Conservation (phyloP, 2,797 vertebrate genomes). For the Pseudochirops cupreus region DNA sequence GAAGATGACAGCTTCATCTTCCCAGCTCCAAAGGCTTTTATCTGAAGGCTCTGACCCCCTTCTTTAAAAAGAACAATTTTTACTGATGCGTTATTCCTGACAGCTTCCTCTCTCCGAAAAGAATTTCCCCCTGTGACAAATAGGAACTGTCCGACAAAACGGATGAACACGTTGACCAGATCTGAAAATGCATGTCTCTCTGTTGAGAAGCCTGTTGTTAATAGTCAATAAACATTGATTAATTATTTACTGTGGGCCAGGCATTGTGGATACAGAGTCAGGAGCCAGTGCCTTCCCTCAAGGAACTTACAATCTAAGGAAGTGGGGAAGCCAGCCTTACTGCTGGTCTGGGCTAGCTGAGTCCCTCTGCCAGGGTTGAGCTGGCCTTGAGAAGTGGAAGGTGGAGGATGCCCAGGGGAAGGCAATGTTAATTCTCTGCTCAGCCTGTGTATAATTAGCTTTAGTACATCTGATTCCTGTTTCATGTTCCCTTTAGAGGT, state of each 20-base stretch:
- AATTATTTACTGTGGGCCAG: too few relatives aligned
- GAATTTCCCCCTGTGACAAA: not conserved
- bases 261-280: too few relatives aligned
- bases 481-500: not conserved
- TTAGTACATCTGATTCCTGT: not conserved
- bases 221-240: too few relatives aligned
- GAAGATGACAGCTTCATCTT: not conserved
- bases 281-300: too few relatives aligned
- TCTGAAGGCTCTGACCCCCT: not conserved
- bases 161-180: not conserved
- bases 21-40: not conserved
- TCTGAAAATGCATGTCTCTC: too few relatives aligned
- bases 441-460: not conserved
- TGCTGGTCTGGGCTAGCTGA: too few relatives aligned
- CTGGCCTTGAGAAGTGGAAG: too few relatives aligned
- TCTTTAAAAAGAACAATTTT: not conserved
- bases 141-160: not conserved
- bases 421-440: not conserved
- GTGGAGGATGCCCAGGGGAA: not conserved
- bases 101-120: not conserved
- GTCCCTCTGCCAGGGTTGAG: too few relatives aligned
- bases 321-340: too few relatives aligned
- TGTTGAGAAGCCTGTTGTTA: too few relatives aligned
- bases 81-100: not conserved
- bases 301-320: too few relatives aligned